phyloP scores from a whole-genome alignment of 2,797 vertebrate genomes.

The Notolabrus celidotus region DNA sequence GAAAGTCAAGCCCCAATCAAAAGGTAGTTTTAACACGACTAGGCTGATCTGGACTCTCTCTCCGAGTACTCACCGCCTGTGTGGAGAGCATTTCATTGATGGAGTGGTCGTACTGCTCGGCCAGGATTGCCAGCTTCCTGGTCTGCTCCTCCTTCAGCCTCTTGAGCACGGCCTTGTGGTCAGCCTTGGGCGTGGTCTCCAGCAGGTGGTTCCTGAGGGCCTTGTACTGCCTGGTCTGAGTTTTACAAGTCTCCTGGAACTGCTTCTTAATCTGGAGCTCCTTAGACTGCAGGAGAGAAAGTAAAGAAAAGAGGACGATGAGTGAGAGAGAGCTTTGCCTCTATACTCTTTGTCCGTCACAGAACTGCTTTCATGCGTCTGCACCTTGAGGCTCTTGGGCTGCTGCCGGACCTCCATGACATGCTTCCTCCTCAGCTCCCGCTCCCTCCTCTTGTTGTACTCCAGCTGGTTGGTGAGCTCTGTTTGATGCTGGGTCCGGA shows the following conservation, averaged over 20 bases:
- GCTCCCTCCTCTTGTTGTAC: slow-evolving; percentile 97
- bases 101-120: slow-evolving; percentile 97
- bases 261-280: slow-evolving; percentile 99
- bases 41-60: not conserved
- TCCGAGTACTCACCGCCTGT: slow-evolving; percentile 90
- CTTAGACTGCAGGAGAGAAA: slow-evolving; percentile 87
- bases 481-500: slow-evolving; percentile 98
- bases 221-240: slow-evolving; percentile 98
- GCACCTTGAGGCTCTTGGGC: slow-evolving; percentile 96
- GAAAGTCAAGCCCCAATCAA: no score
- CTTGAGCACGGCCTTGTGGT: slow-evolving; percentile 98
- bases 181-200: slow-evolving; percentile 96
- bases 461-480: slow-evolving; percentile 99
- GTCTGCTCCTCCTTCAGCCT: slow-evolving; percentile 96
- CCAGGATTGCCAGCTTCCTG: slow-evolving; percentile 93
- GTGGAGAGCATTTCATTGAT: slow-evolving; percentile 99
- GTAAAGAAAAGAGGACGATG: not conserved
- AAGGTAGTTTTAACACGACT: no score
- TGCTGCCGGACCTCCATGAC: slow-evolving; percentile 98
- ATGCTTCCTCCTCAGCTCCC: slow-evolving; percentile 96
- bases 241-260: slow-evolving; percentile 99
- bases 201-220: slow-evolving; percentile 97
- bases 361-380: not conserved
- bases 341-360: not conserved
- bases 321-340: not conserved